Base-by-base conservation (phyloP, 2,797 vertebrate genomes). In the Coregonus suidteri region DNA sequence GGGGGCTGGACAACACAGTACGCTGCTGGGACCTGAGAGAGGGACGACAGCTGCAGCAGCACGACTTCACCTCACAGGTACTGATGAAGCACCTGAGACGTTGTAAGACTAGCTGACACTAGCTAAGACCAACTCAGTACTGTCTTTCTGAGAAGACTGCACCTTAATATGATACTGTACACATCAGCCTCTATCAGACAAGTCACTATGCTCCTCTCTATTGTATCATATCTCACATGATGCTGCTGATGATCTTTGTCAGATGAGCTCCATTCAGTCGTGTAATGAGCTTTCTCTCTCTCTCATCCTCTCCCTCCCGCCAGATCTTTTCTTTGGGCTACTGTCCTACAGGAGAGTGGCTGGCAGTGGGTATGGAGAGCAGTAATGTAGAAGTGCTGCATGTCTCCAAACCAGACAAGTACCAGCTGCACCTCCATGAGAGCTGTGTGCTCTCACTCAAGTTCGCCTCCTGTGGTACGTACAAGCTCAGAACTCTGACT, bases 21-120 rank as follows among this genome's bases (percentile, higher is more conserved):
- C 93, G 96, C 82, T 96, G 95, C 92, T 97, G 96, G 96, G 96
- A 96, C 91, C 93, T 97, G 79, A 88, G 96, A 2, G 96, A 97
- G 77, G 95, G 96, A 3, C 93, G 95, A 0, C 96, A 96, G 89
- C 94, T 96, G 0, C 95, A 96, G 84, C 95, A 96, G 6, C 95
- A 96, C 0, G 94, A 96, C 85, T 96, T 95, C 91, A 95, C 92
- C 71, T 96, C 95, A 7, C 95, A 95, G 88, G 90, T 91, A 71
- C 13, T n/a, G 53, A 54, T 18, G 53, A 6, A 18, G 2, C 53
- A 54, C 53, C 53, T n/a, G 31, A 4, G 4, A 5, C 1, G 9
- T 35, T n/a, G 54, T 4, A 54, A 54, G 6, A 73, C 30, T 54
- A 6, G 53, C 53, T 54, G 15, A 54, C 9, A 9, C 41, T 47